phyloP scores from a whole-genome alignment of 35 echinoderm and acorn worm species.

The Strongylocentrotus purpuratus region DNA sequence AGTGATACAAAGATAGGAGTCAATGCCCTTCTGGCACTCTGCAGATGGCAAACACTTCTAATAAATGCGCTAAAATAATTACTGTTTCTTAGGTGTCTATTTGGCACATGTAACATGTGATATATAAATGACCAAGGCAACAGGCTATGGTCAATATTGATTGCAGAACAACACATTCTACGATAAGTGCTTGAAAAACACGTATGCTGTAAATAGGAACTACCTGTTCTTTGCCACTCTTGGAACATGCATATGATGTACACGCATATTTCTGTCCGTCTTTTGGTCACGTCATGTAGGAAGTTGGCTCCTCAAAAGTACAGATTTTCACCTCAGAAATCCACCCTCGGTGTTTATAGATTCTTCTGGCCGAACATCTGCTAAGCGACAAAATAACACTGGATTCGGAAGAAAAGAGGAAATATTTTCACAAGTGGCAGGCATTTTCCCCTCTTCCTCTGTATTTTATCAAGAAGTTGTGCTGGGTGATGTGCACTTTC shows the following conservation, averaged over 20 bases:
- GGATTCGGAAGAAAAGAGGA: neutral
- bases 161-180: neutral
- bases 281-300: neutral
- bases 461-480: neutral
- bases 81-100: too few relatives aligned
- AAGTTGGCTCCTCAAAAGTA: neutral
- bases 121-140: neutral
- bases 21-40: too few relatives aligned
- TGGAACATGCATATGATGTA: neutral
- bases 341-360: too few relatives aligned
- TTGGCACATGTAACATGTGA: neutral
- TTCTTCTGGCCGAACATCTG: neutral
- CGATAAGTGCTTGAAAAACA: neutral
- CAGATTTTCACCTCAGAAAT: neutral
- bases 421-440: constrained; percentile 4
- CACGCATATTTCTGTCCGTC: neutral
- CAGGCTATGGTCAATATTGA: neutral
- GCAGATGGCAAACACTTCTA: too few relatives aligned
- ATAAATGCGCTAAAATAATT: too few relatives aligned
- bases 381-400: neutral
- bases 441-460: neutral
- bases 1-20: too few relatives aligned
- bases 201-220: neutral
- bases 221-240: neutral
- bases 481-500: neutral